Evolutionary conservation across 2,113 vertebrate species (phyloP), one percentile per base, ranked within the genome.

Genomic region (Pteronura brasiliensis): DNA sequence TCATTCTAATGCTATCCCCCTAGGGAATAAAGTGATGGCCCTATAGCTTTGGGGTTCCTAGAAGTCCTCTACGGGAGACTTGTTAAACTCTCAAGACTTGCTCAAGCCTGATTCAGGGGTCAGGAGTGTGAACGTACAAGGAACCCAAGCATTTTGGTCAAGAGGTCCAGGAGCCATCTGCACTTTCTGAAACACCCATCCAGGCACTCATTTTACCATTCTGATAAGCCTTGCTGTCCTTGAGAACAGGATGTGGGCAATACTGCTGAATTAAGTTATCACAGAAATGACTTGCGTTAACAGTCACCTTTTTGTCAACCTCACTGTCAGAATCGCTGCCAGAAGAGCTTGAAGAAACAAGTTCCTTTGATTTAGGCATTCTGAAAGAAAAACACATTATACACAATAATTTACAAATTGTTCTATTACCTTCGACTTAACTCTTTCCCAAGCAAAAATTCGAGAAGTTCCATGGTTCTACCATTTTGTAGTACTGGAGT

Each of bases 351-450:
- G 99, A 99, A 97, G 99, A 99, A 97, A 99, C 98, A 97, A 99
- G 99, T 99, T 99, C 99, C 99, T 99, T 99, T 98, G 99, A 99
- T 95, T 99, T 99, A 47, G 99, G 99, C 99, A 99, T 99, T 99
- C 99, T 99, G 98, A 42, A 98, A 98, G 65, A 92, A 96, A 98
- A 98, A 98, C 34, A 72, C 44, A 97, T 79, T 0, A 2, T 86
- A 36, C 92, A 91, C 34, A 97, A 96, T 76, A 95, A 81, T 90
- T 85, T 47, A 91, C 6, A 93, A 80, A 4, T 3, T 87, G 88
- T 47, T 67, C 0, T 25, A 83, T 17, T 63, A 81, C 29, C 49
- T 93, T 95, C 55, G 79, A 79, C 14, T 85, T 74, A 79, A 23
- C 52, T 80, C 49, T 67, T 20, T 23, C 34, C 61, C 80, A 80